These are phyloP conservation scores for Enteromius thamalakanensis DNA, from an alignment of 2,797 vertebrate species.

Conservation along the genomic window DNA sequence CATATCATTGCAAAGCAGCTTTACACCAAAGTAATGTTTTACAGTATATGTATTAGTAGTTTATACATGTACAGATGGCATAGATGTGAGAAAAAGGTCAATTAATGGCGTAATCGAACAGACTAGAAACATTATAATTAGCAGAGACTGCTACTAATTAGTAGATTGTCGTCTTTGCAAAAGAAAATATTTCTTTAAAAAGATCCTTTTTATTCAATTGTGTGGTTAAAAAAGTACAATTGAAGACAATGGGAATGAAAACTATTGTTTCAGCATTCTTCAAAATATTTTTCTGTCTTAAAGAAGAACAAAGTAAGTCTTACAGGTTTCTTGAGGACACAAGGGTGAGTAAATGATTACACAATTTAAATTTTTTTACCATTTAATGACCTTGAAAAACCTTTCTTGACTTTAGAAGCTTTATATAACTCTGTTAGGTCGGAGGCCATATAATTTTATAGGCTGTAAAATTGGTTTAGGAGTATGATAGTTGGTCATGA, in stretches of 20 bases:
- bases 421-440: neutral
- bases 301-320: neutral
- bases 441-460: neutral
- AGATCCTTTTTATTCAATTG: neutral
- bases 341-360: neutral
- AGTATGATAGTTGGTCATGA: neutral
- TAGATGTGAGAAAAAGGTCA: no score
- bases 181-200: neutral
- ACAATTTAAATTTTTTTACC: neutral
- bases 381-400: neutral
- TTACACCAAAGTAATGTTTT: no score
- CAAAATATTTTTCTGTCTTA: neutral
- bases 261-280: neutral
- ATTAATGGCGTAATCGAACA: no score
- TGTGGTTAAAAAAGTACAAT: neutral
- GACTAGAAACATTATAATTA: no score
- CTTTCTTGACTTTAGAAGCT: neutral
- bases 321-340: neutral
- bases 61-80: no score
- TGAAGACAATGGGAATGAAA: neutral
- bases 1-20: no score
- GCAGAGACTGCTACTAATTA: no score
- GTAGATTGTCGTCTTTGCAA: no score
- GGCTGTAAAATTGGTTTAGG: neutral
- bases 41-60: no score